A percentile compares a stretch with the other conserved stretches of the same genome.
These are phyloP conservation scores for Biston stratarius DNA, from an alignment of 2,888 invertebrate species.

Conservation along the genomic window DNA sequence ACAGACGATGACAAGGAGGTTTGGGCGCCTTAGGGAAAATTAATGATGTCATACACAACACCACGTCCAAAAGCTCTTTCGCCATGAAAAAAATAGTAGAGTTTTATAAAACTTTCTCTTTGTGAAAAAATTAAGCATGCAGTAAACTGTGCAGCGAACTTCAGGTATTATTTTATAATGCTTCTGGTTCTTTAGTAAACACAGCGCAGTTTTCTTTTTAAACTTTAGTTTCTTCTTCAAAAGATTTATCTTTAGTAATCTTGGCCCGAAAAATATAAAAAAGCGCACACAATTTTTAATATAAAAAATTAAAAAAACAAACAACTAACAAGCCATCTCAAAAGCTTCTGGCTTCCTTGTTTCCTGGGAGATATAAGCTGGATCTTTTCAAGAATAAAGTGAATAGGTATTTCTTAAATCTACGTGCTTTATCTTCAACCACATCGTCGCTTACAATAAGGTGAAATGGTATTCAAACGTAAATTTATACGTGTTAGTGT, in stretches of 20 bases:
- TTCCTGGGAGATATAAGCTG: too few relatives aligned
- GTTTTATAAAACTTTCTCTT: background rate
- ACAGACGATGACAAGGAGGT: slow-evolving; percentile 9
- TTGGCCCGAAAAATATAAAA: background rate
- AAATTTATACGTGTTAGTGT: too few relatives aligned
- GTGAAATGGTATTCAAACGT: too few relatives aligned
- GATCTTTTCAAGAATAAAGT: too few relatives aligned
- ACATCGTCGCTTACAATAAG: too few relatives aligned
- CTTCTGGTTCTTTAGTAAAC: background rate
- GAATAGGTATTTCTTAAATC: too few relatives aligned
- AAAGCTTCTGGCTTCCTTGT: background rate
- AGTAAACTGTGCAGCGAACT: background rate
- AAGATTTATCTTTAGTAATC: background rate
- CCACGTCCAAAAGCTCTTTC: slow-evolving; percentile 3
- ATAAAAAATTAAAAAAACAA: background rate
- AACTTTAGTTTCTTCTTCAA: background rate
- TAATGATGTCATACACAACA: slow-evolving; percentile 10
- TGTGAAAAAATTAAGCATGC: background rate
- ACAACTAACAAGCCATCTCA: too few relatives aligned
- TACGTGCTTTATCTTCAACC: too few relatives aligned
- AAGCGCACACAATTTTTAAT: background rate
- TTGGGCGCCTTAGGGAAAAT: slow-evolving; percentile 7
- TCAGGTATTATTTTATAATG: background rate
- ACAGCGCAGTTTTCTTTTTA: background rate
- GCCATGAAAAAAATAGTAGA: background rate